Base-by-base conservation (phyloP, 1,140 invertebrate species). In the Tetramorium simillimum region DNA sequence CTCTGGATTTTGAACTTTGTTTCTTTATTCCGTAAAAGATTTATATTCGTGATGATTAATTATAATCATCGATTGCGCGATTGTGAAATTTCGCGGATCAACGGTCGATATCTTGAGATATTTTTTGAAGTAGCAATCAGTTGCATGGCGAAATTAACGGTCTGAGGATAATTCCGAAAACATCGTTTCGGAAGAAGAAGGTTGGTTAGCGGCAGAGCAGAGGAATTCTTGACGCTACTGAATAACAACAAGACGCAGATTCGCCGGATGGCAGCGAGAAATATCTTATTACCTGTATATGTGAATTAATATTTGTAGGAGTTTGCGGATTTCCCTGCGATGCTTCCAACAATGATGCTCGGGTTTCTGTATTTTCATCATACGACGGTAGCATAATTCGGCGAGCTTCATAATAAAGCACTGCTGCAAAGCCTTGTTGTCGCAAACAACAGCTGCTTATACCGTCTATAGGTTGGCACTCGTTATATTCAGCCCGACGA, bases 401-500 rank as follows among this genome's bases (percentile, higher is more conserved):
- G 65, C 28, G 37, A 65, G 62, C 60, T 73, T 56, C 7, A 37
- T 77, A 76, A 77, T 69, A 85, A 85, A 69, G n/a, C 72, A 16
- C 40, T 49, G 33, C 28, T 24, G 63, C 51, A 85, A 72, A 84
- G 43, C 21, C 14, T 46, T 18, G 63, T 63, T 62, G 78, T 85
- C 60, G 70, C 80, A 60, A 84, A 82, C 53, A 86, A 76, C 70
- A 60, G 49, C 62, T 37, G 18, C 37, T 69, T 70, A 37, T 85
- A 85, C 37, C 40, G n/a, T 67, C 37, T 46, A 60, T 75, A 70
- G 14, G 33, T 77, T 40, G 60, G 51, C 40, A 76, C 63, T 75
- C 58, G 51, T 82, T 87, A 87, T 72, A 62, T 56, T 33, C 51
- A 85, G 49, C 24, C 16, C 28, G 81, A 76, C 56, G 53, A 67